Evolutionary conservation across 2,888 invertebrate species (phyloP).

Genomic region (Dicyrtomina minuta): DNA sequence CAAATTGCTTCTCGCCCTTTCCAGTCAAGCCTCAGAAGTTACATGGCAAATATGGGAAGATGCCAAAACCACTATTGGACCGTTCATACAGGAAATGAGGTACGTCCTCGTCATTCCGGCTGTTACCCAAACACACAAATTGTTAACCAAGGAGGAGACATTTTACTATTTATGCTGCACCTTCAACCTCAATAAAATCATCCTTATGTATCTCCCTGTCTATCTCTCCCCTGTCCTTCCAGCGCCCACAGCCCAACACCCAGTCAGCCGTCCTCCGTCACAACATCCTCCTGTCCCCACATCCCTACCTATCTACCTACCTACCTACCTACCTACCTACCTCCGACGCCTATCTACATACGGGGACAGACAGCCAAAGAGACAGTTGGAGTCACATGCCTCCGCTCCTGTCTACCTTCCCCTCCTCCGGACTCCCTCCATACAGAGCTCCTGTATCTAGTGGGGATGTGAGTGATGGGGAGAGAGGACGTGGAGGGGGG

Average conservation of each 20-base stretch:
- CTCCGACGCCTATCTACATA: neutral
- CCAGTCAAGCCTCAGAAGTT: slow-evolving; percentile 67
- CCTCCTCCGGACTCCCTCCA: too few species aligned
- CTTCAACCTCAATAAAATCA: slow-evolving; percentile 20
- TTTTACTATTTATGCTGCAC: slow-evolving; percentile 27
- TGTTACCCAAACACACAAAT: slow-evolving; percentile 25
- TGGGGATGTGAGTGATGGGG: too few species aligned
- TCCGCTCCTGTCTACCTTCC: too few species aligned
- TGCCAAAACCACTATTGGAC: slow-evolving; percentile 68
- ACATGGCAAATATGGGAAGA: slow-evolving; percentile 73
- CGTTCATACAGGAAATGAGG: slow-evolving; percentile 72
- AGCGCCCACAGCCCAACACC: neutral
- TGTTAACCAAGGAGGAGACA: slow-evolving; percentile 17
- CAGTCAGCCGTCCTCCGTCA: neutral
- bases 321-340: neutral
- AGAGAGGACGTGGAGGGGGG: neutral
- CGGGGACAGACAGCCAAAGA: too few species aligned
- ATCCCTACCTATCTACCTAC: neutral
- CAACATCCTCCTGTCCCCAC: too few species aligned
- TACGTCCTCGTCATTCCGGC: slow-evolving; percentile 53
- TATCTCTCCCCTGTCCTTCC: neutral
- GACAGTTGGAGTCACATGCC: too few species aligned
- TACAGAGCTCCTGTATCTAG: too few species aligned
- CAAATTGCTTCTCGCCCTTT: slow-evolving; percentile 39
- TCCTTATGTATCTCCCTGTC: slow-evolving; percentile 1